A percentile compares a stretch with the other conserved stretches of the same genome.
These are phyloP conservation scores for Microcebus tavaratra DNA, from an alignment of 2,113 vertebrate species.

Conservation along the genomic window DNA sequence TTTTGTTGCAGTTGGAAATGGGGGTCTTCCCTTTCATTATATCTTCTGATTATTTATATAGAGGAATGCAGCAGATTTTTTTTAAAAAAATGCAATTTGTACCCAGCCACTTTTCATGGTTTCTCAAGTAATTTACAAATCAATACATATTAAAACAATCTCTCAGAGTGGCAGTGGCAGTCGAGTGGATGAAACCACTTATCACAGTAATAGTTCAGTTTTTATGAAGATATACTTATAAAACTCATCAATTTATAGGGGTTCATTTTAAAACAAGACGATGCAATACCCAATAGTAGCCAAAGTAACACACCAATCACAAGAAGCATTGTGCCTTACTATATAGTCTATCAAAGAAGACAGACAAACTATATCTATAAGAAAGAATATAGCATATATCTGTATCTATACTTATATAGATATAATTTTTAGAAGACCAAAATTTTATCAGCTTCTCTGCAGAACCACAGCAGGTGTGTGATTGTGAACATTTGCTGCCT, in stretches of 20 bases:
- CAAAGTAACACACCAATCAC: neutral
- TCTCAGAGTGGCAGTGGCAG: neutral
- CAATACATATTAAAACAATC: neutral
- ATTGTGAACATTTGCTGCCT: neutral
- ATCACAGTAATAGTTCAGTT: neutral
- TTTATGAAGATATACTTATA: neutral
- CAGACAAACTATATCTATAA: neutral
- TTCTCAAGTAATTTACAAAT: constrained; percentile 13
- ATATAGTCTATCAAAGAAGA: neutral
- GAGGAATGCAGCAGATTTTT: neutral
- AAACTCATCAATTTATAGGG: neutral
- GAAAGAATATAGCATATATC: too few relatives aligned
- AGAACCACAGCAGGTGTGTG: neutral
- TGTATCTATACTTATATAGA: neutral
- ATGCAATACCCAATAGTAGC: neutral
- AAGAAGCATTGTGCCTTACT: neutral
- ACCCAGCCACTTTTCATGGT: neutral
- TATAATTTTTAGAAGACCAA: neutral
- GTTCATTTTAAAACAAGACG: neutral
- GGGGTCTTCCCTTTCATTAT: neutral
- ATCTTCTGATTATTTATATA: neutral
- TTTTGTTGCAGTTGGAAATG: neutral
- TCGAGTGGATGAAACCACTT: neutral
- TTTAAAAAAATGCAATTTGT: neutral
- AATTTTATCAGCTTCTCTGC: neutral